These are phyloP conservation scores for Morelia viridis DNA, from an alignment of 2,797 vertebrate genomes.

Conservation along the genomic window DNA sequence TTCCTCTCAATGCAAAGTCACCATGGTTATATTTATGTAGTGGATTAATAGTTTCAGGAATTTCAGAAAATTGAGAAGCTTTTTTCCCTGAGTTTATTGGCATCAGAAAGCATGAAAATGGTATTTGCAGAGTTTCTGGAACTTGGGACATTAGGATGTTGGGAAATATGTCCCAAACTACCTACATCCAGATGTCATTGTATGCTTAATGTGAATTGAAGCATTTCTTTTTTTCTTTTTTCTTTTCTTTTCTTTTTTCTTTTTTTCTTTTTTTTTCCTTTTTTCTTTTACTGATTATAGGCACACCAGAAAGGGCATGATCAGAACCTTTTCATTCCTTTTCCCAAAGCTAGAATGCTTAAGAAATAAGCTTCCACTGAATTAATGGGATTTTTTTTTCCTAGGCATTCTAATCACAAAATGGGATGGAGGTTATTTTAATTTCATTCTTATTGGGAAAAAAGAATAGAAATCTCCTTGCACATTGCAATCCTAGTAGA, in stretches of 20 bases:
- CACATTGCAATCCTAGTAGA: background rate
- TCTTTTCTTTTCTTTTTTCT: background rate
- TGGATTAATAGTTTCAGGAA: background rate
- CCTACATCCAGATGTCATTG: background rate
- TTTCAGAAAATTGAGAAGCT: background rate
- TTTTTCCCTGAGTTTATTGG: background rate
- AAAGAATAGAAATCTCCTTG: background rate
- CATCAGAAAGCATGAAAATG: background rate
- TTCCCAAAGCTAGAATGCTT: background rate
- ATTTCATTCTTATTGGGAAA: background rate
- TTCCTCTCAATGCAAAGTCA: background rate
- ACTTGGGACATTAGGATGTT: background rate
- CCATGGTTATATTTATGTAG: background rate
- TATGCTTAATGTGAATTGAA: background rate
- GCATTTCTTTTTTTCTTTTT: background rate
- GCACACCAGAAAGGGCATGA: no score
- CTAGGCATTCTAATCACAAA: background rate
- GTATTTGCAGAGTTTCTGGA: background rate
- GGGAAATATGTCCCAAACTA: background rate
- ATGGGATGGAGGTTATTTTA: background rate
- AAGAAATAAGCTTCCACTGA: background rate
- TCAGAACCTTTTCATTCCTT: background rate
- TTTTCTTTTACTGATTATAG: background rate
- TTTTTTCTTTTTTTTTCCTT: background rate
- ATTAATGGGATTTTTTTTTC: background rate